Base-by-base conservation (phyloP, 2,888 invertebrate species). In the Chironomus tentans region DNA sequence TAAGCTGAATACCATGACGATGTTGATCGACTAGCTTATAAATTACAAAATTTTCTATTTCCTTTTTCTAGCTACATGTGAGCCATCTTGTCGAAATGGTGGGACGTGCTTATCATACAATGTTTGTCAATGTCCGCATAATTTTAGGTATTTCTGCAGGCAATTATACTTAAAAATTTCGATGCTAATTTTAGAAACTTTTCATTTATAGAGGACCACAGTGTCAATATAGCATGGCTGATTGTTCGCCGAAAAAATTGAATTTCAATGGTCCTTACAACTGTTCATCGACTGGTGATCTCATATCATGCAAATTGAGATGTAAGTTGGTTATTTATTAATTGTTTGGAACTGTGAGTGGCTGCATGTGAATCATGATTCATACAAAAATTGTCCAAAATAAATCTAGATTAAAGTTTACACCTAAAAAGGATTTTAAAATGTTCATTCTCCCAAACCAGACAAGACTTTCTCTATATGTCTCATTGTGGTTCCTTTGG, bases 81-180 rank as follows among this genome's bases (percentile, higher is more conserved):
- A 85, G 73, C 93, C 93, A 0, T 86, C 90, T 0, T 96, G 95
- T 80, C 81, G 86, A 77, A 93, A 95, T 81, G 93, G 92, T 0
- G 95, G 95, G 0, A 87, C 87, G n/a, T 96, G 95, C 81, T 84
- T 93, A 0, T 87, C 91, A 0, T 87, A 89, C 10, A 91, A 94
- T 80, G 86, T 88, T 2, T 96, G 95, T 79, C 90, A 92, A 78
- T 96, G 95, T 81, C 89, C 92, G 0, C 85, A 87, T 78, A 87
- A 88, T 2, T 91, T 86, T 79, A 65, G 65, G 65, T 65, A 22
- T 56, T 0, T 0, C 6, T 2, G 12, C 15, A 3, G 13, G 13
- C 6, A 56, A 13, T 3, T 56, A 56, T 56, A 3, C 5, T 28
- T 3, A 15, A 12, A 56, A 6, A 65, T 65, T 22, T 65, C 10